Percentiles rank a stretch among this genome's conserved stretches.
These are phyloP conservation scores for Psophia crepitans DNA, from an alignment of 2,113 vertebrate species.

Conservation along the genomic window DNA sequence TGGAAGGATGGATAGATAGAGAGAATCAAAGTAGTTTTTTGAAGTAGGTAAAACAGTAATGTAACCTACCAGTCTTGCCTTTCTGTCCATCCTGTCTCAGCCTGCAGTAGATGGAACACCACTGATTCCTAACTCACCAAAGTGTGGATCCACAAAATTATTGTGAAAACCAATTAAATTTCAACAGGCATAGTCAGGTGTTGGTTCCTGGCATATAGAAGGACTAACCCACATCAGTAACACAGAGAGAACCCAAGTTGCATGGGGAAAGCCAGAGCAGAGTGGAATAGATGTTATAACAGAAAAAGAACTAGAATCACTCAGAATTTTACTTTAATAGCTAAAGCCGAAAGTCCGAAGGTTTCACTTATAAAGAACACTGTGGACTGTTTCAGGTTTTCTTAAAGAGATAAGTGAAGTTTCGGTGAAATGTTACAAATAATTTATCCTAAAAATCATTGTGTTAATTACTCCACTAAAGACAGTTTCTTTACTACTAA, in stretches of 20 bases:
- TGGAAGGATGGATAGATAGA: background rate
- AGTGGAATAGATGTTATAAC: background rate
- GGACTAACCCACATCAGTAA: background rate
- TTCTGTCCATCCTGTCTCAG: background rate
- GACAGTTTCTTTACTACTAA: slow-evolving; percentile 70
- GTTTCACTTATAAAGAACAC: background rate
- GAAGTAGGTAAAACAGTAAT: background rate
- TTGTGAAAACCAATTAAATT: background rate
- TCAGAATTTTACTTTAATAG: background rate
- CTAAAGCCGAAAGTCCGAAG: background rate
- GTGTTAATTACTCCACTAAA: background rate
- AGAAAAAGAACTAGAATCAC: background rate
- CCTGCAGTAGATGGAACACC: background rate
- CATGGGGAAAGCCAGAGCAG: background rate
- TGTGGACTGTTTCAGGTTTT: background rate
- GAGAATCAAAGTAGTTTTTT: background rate
- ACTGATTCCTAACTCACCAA: background rate
- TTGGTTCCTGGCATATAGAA: background rate
- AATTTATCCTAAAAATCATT: background rate
- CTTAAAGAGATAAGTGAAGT: background rate
- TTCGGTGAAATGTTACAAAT: background rate
- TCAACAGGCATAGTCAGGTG: background rate
- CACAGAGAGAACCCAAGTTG: slow-evolving; percentile 32
- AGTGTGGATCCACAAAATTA: background rate
- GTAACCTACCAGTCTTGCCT: background rate